Conservation (phyloP, 2,797 vertebrate genomes). For the Dromococcyx pavoninus region DNA sequence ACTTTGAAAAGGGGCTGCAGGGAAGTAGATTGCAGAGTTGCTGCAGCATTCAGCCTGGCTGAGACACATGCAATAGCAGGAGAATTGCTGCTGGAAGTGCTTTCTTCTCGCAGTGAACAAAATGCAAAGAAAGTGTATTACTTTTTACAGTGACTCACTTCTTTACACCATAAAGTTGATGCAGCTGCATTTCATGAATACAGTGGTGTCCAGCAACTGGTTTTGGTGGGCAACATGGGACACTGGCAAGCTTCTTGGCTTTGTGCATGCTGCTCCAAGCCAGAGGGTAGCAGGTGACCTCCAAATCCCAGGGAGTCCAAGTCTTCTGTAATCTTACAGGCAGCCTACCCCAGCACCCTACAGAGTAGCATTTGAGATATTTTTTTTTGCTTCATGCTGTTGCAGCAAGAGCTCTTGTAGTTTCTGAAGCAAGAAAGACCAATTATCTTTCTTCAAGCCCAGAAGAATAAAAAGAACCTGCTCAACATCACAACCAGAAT, state of each 20-base stretch:
- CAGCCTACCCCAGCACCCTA: background rate
- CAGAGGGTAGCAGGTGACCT: background rate
- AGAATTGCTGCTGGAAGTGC: background rate
- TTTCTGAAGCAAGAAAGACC: background rate
- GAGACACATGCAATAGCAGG: background rate
- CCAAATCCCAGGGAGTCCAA: background rate
- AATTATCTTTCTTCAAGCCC: background rate
- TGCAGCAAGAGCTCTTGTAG: background rate
- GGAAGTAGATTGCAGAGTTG: background rate
- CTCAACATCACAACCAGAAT: background rate
- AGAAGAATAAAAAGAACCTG: background rate
- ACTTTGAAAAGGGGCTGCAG: background rate
- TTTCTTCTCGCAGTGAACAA: background rate
- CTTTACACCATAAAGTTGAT: background rate
- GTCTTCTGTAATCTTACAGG: background rate
- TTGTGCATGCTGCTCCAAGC: rapidly evolving
- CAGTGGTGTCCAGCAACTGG: background rate
- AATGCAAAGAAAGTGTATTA: rapidly evolving
- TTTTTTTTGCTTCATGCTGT: background rate
- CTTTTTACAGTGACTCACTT: background rate
- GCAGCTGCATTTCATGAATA: background rate
- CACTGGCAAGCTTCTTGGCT: background rate
- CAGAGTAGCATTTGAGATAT: background rate
- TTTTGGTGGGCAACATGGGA: rapidly evolving
- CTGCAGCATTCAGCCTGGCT: background rate